These are phyloP conservation scores for Ricordea florida DNA, from an alignment of 92 coral and sea anemone genomes.

Conservation along the genomic window DNA sequence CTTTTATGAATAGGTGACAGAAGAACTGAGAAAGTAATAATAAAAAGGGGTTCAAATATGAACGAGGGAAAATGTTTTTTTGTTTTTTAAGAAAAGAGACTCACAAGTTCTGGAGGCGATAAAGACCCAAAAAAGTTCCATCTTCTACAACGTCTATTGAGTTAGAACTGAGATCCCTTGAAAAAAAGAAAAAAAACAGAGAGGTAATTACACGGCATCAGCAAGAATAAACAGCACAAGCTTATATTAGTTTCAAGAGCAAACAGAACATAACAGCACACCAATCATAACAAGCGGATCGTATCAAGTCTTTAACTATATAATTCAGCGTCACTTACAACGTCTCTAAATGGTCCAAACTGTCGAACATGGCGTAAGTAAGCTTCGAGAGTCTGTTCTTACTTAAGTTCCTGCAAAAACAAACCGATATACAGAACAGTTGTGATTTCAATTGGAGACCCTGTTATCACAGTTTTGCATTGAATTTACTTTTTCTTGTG, in stretches of 20 bases:
- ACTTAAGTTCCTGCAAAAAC: conserved; percentile 31
- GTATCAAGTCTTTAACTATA: too few species aligned
- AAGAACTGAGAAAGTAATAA: too few species aligned
- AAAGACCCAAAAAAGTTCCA: conserved; percentile 64
- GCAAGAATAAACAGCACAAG: background rate
- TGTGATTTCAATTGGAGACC: too few species aligned
- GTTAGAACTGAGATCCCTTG: conserved; percentile 59
- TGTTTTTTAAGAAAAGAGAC: background rate
- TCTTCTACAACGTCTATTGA: conserved; percentile 44
- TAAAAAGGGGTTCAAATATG: too few species aligned
- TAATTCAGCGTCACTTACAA: conserved; percentile 44
- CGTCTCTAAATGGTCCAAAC: conserved; percentile 17
- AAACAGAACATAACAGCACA: background rate
- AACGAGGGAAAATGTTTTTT: too few species aligned
- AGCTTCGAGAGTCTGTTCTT: conserved; percentile 52
- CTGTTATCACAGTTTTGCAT: too few species aligned
- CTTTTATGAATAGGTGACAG: too few species aligned
- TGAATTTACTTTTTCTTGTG: too few species aligned
- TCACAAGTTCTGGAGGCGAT: conserved; percentile 58
- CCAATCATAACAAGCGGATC: too few species aligned
- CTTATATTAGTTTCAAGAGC: background rate
- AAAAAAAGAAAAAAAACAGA: background rate
- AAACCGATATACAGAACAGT: too few species aligned
- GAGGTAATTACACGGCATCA: background rate
- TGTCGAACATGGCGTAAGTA: conserved; percentile 57